Percentiles rank a stretch among this genome's conserved stretches.
These are phyloP conservation scores for Heliocidaris tuberculata DNA, from an alignment of 35 echinoderm and acorn worm species.

Conservation along the genomic window DNA sequence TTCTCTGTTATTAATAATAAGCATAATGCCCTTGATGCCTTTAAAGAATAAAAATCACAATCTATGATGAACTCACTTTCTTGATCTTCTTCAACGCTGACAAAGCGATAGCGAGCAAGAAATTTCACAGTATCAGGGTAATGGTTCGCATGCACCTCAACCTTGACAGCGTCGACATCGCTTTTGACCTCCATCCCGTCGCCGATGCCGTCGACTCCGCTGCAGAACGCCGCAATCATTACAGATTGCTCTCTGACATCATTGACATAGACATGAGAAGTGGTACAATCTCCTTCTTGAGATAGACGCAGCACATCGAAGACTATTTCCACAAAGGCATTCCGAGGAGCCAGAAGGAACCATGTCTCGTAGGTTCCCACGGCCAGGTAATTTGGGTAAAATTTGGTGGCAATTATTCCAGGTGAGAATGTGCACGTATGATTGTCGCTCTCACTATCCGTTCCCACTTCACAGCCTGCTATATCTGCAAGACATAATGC, in stretches of 20 bases:
- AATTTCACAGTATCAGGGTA: not conserved
- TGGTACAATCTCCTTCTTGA: not conserved
- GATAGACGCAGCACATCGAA: not conserved
- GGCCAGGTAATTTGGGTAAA: not conserved
- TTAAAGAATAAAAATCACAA: not conserved
- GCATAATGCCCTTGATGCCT: too few relatives aligned
- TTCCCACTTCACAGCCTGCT: conserved; percentile 20
- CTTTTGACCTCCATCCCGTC: not conserved
- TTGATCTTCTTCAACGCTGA: not conserved
- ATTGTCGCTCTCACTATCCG: not conserved
- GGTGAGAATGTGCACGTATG: not conserved
- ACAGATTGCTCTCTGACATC: not conserved
- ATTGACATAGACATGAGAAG: not conserved
- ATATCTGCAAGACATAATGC: not conserved
- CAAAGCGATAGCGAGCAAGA: not conserved
- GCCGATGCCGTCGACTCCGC: not conserved
- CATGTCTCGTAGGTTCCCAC: not conserved
- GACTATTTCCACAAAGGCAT: not conserved
- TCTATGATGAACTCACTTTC: not conserved
- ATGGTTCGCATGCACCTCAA: not conserved
- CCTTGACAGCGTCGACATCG: not conserved
- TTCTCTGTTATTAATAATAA: too few relatives aligned
- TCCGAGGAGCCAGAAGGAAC: not conserved
- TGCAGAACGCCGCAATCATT: not conserved
- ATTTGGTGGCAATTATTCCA: not conserved